Conservation (phyloP, 37 sponge, comb jelly and placozoan genomes). For the Bolinopsis microptera region DNA sequence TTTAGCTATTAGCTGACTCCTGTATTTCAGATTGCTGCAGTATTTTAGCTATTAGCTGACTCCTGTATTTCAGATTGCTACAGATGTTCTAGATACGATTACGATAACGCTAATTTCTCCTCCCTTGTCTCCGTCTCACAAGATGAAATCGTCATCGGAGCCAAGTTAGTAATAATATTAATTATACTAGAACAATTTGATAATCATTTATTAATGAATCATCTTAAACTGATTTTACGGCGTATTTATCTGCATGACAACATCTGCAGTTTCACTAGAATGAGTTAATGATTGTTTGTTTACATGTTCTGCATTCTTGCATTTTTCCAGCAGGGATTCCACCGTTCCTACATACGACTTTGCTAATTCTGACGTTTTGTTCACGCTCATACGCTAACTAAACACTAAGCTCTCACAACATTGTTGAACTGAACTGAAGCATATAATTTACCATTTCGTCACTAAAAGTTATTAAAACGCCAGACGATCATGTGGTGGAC, state of each 20-base stretch:
- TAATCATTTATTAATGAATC: no score
- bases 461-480: background rate
- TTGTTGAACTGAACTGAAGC: background rate
- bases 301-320: background rate
- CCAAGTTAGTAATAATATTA: background rate
- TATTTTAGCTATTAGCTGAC: no score
- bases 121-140: background rate
- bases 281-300: background rate
- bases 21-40: no score
- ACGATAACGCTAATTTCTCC: slow-evolving; percentile 14
- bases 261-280: background rate
- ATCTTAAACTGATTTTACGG: no score
- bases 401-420: no score
- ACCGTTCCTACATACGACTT: background rate
- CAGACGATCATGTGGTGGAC: background rate
- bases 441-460: background rate
- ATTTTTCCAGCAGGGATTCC: background rate
- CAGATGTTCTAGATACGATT: slow-evolving; percentile 22
- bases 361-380: background rate
- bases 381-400: background rate
- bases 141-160: slow-evolving; percentile 28
- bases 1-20: no score
- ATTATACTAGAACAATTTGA: no score
- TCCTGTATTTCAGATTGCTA: slow-evolving; percentile 21
- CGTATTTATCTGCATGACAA: background rate